Base-by-base conservation (phyloP, 2,797 vertebrate genomes). In the Tarsius wallacei region DNA sequence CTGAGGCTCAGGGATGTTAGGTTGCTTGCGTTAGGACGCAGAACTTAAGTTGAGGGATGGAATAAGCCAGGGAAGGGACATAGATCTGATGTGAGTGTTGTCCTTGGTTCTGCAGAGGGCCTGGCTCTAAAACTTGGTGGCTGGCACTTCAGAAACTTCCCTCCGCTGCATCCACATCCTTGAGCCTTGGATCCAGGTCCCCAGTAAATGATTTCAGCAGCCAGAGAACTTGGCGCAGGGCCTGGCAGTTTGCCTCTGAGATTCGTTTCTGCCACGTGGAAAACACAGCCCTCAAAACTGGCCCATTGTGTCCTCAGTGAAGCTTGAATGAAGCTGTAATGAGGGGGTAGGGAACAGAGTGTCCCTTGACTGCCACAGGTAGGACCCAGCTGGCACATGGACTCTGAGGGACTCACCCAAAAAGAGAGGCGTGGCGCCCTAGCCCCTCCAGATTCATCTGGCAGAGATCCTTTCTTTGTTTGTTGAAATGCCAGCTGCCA, bases 291-390 rank as follows among this genome's bases (percentile, higher is more conserved):
- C 77, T 51, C 47, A 10, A 71, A 57, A 14, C 33, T 28, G 63
- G 42, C 63, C 76, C 10, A 47, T 88, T 21, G 13, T 47, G 42
- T 66, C 82, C 51, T 89, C 78, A 14, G 2, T 55, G 61, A 81
- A 47, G 10, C 16, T 7, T 3, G 31, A 59, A 13, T 59, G 36
- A 61, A 91, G 42, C 77, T 59, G 1, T 80, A 16, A 42, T 4
- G 0, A 36, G 73, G 51, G 55, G 49, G 16, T 11, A 61, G 87
- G 33, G 12, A 71, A 7, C 78, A 71, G 31, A 70, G 28, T n/a
- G 19, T 22, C 24, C 49, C 14, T 22, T 49, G 33, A 53, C 22
- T 0, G 0, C 0, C 5, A 15, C 16, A 5, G n/a, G 71, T 28
- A 19, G 33, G 55, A 80, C 31, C 63, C 8, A 10, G 33, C 86